Conservation (phyloP, 2,888 invertebrate genomes). For the Euzophera pinguis region DNA sequence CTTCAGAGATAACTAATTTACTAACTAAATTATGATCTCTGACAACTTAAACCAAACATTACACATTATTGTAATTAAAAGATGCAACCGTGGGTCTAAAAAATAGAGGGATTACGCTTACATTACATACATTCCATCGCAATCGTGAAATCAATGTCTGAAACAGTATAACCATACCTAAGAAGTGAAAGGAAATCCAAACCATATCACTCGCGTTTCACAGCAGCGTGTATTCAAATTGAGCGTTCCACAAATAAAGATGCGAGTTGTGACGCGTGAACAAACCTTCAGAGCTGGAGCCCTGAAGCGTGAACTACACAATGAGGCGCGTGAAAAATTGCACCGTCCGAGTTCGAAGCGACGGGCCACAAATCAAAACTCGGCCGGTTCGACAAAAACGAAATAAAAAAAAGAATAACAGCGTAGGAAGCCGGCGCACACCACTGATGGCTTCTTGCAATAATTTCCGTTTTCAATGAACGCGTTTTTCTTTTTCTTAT, state of each 20-base stretch:
- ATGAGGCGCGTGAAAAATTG: conserved; percentile 67
- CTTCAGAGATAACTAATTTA: too few species aligned
- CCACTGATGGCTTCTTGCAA: conserved; percentile 78
- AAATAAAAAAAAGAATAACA: conserved; percentile 48
- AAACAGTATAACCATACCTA: too few species aligned
- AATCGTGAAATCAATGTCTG: too few species aligned
- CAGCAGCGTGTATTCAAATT: conserved; percentile 40
- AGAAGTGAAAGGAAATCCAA: not conserved
- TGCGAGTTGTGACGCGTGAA: conserved; percentile 43
- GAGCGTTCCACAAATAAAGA: conserved; percentile 36
- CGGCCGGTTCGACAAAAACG: conserved; percentile 46
- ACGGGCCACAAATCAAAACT: conserved; percentile 66
- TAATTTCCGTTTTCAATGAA: conserved; percentile 80
- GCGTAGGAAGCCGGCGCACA: conserved; percentile 61
- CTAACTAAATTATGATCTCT: too few species aligned
- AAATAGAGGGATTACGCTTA: too few species aligned
- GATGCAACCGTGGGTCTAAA: too few species aligned
- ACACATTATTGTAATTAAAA: too few species aligned
- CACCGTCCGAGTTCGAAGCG: conserved; percentile 39
- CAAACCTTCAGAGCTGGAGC: conserved; percentile 41
- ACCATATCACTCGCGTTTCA: conserved; percentile 18
- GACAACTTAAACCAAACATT: too few species aligned
- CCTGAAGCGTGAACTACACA: conserved; percentile 54
- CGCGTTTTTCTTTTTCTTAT: conserved; percentile 78
- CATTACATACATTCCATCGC: too few species aligned